Percentiles rank a stretch among this genome's conserved stretches.
These are phyloP conservation scores for Rhopalosiphum padi DNA, from an alignment of 1,140 invertebrate species.

Conservation along the genomic window DNA sequence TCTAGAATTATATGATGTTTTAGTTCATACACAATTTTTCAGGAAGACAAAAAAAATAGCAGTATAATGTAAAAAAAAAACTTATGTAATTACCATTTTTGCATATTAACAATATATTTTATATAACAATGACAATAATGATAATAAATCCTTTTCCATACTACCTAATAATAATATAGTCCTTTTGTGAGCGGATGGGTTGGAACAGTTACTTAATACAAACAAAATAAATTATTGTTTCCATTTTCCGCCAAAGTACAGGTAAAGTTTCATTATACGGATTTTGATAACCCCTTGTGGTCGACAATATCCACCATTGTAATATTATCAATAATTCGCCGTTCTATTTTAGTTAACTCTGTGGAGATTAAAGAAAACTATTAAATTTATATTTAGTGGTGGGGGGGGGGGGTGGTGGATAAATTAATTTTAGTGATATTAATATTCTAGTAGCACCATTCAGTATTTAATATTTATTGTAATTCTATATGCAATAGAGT, in stretches of 20 bases:
- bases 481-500: background rate
- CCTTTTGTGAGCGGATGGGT: background rate
- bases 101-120: background rate
- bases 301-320: background rate
- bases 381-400: background rate
- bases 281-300: background rate
- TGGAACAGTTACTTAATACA: background rate
- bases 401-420: background rate
- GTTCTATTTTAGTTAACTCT: background rate
- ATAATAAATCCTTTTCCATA: background rate
- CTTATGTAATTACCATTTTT: background rate
- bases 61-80: background rate
- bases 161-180: background rate
- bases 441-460: background rate
- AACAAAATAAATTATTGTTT: conserved; percentile 37
- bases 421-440: background rate
- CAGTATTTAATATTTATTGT: background rate
- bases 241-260: conserved; percentile 11
- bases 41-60: background rate
- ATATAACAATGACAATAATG: background rate
- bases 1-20: background rate
- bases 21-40: background rate
- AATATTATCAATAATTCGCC: background rate
- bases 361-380: conserved; percentile 21
- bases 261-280: background rate